Conservation (phyloP, 2,797 vertebrate genomes). For the Cephalopachus bancanus region DNA sequence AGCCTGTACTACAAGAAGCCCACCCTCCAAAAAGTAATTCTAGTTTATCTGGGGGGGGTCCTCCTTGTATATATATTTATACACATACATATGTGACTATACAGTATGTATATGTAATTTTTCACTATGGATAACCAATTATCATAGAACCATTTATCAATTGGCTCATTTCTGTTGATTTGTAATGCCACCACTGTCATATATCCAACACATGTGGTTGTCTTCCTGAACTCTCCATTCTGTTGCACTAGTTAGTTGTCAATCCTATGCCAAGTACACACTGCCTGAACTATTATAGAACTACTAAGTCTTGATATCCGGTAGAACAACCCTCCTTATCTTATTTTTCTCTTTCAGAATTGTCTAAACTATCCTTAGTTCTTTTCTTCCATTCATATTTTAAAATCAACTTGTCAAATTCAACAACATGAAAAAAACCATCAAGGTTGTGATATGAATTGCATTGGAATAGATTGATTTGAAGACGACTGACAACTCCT, state of each 20-base stretch:
- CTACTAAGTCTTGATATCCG: not conserved
- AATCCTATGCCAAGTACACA: too few relatives aligned
- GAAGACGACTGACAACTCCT: conserved; percentile 28
- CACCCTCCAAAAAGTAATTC: too few relatives aligned
- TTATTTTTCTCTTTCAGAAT: conserved; percentile 34
- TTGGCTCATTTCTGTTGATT: not conserved
- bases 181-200: not conserved
- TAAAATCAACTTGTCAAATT: conserved; percentile 57
- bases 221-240: not conserved
- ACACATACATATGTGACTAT: not conserved
- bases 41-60: too few relatives aligned
- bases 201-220: not conserved
- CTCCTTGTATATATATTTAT: not conserved
- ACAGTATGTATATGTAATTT: not conserved
- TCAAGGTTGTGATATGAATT: conserved; percentile 30
- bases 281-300: not conserved
- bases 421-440: not conserved
- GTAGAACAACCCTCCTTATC: not conserved
- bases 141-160: not conserved
- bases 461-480: conserved; percentile 15
- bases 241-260: not conserved
- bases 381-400: conserved; percentile 16
- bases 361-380: conserved; percentile 23
- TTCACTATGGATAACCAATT: not conserved
- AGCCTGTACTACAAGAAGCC: too few relatives aligned